Conservation (phyloP, 2,888 invertebrate genomes). For the Heteromyza rotundicornis region DNA sequence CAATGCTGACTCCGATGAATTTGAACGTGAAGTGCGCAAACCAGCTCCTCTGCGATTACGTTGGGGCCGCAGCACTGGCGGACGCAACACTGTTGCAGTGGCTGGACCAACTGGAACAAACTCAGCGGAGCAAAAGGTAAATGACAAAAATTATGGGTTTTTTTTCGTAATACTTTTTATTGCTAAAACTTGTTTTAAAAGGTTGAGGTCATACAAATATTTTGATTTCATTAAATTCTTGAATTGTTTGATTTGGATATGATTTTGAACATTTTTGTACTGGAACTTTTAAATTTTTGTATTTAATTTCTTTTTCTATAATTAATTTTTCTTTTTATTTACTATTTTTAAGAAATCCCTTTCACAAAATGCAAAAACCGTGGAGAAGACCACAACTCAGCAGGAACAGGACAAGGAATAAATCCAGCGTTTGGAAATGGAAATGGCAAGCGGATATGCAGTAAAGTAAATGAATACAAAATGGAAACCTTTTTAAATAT, state of each 20-base stretch:
- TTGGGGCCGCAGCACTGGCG: slow-evolving; percentile 60
- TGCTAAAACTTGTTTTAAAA: too few species aligned
- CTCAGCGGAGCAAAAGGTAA: slow-evolving; percentile 29
- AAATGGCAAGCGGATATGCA: slow-evolving; percentile 7
- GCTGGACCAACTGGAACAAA: not conserved
- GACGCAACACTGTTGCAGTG: slow-evolving; percentile 30
- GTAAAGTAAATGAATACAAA: slow-evolving; percentile 26
- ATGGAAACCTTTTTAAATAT: too few species aligned
- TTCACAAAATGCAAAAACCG: slow-evolving; percentile 18
- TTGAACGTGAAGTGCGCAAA: slow-evolving; percentile 54
- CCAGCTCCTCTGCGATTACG: slow-evolving; percentile 57
- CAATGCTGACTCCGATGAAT: slow-evolving; percentile 34
- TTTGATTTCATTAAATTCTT: too few species aligned
- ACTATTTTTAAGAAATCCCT: slow-evolving; percentile 24
- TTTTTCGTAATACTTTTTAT: too few species aligned
- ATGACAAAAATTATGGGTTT: too few species aligned
- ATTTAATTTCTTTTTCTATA: too few species aligned
- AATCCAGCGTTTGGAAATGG: slow-evolving; percentile 18
- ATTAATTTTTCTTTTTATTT: slow-evolving; percentile 12
- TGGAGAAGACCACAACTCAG: slow-evolving; percentile 25
- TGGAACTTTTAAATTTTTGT: too few species aligned
- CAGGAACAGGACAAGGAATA: slow-evolving; percentile 21
- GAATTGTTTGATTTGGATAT: too few species aligned
- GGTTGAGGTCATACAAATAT: too few species aligned
- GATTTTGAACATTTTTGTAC: too few species aligned